Percentiles rank a stretch among this genome's conserved stretches.
Conservation (phyloP, 2,113 vertebrate species). For the Empidonax traillii region DNA sequence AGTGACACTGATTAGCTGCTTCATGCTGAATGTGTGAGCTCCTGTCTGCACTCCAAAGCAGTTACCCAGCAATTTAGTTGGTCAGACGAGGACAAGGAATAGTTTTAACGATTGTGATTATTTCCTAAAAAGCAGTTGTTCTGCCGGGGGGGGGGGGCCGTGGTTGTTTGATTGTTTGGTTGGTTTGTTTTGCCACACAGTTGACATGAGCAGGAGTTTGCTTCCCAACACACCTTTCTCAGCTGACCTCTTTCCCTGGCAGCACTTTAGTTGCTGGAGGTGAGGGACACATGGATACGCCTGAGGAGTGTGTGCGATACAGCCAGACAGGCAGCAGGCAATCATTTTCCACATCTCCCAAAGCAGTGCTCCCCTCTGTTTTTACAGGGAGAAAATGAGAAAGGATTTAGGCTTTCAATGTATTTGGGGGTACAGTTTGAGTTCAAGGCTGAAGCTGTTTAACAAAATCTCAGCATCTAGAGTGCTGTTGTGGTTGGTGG, state of each 20-base stretch:
- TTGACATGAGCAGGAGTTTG: neutral
- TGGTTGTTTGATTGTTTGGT: neutral
- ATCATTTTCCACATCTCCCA: neutral
- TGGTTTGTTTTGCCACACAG: neutral
- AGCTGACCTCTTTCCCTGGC: neutral
- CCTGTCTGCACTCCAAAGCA: neutral
- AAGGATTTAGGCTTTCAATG: neutral
- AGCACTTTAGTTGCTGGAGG: neutral
- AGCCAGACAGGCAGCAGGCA: neutral
- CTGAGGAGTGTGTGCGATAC: neutral
- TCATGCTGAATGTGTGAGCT: rapidly evolving
- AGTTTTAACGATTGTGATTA: neutral
- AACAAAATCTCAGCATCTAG: neutral
- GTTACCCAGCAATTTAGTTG: neutral
- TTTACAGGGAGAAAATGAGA: neutral
- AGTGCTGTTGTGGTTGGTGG: neutral
- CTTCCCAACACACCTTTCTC: neutral
- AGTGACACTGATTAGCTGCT: rapidly evolving
- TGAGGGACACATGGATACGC: rapidly evolving
- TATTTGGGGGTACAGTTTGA: neutral
- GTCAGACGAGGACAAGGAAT: neutral
- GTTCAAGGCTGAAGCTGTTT: neutral
- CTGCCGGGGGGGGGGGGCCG: neutral
- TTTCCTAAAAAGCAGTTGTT: neutral
- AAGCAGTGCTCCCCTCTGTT: neutral